Conservation (phyloP, 2,113 vertebrate species). For the Pseudonaja textilis region DNA sequence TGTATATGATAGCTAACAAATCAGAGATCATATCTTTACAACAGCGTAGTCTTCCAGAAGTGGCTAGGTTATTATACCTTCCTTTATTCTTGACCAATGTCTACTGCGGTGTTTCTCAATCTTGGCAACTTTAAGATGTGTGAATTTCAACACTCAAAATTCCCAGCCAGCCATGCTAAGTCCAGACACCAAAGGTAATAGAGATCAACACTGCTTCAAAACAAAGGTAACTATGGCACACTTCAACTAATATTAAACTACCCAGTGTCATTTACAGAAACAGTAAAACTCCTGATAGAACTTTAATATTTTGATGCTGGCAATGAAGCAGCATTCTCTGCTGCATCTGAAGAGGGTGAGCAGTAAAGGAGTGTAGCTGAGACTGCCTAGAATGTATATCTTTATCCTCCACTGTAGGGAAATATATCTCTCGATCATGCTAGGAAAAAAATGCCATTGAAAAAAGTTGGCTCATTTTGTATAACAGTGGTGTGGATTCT, state of each 20-base stretch:
- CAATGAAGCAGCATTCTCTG: neutral
- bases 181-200: neutral
- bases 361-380: neutral
- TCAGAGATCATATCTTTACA: neutral
- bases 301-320: no score
- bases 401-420: neutral
- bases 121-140: neutral
- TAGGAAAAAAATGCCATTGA: no score
- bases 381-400: neutral
- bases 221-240: neutral
- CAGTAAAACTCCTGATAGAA: neutral
- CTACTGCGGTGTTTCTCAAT: neutral
- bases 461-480: neutral
- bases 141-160: neutral
- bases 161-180: neutral
- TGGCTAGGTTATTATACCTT: neutral
- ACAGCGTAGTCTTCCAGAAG: neutral
- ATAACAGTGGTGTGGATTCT: neutral
- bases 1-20: neutral
- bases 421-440: neutral
- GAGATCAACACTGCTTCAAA: neutral
- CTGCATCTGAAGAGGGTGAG: neutral
- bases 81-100: neutral
- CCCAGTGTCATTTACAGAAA: neutral
- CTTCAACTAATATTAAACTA: neutral